A percentile compares a stretch with the other conserved stretches of the same genome.
These are phyloP conservation scores for Poecilia gillii DNA, from an alignment of 2,797 vertebrate genomes.

Conservation along the genomic window DNA sequence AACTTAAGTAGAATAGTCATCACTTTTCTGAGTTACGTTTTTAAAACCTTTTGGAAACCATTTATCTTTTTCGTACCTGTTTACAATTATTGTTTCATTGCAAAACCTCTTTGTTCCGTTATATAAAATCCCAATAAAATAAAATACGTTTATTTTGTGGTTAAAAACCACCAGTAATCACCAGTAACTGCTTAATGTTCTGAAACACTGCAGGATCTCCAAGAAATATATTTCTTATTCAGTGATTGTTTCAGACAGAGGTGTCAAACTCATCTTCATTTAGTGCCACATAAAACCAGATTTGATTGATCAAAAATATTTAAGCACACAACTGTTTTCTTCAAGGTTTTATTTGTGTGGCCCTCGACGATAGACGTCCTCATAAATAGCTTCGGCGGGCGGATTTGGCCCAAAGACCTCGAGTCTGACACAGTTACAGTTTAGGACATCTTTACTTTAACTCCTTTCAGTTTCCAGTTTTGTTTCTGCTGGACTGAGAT, in stretches of 20 bases:
- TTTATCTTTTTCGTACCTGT: neutral
- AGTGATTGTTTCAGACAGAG: no score
- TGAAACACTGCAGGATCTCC: neutral
- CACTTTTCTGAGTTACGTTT: neutral
- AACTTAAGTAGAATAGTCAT: neutral
- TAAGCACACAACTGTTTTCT: no score
- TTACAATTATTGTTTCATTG: neutral
- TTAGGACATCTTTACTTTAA: neutral
- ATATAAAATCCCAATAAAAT: neutral
- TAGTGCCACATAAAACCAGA: no score
- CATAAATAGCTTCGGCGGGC: no score
- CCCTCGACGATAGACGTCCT: no score
- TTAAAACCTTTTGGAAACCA: neutral
- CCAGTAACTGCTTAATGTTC: neutral
- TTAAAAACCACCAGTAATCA: neutral
- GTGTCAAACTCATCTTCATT: no score
- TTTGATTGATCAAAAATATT: no score
- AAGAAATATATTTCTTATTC: neutral
- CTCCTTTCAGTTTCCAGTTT: neutral
- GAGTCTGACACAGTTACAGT: no score
- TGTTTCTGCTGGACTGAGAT: neutral
- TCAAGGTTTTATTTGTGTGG: no score
- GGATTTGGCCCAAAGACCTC: no score
- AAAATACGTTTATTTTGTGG: neutral
- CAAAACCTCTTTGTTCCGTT: neutral